phyloP scores from a whole-genome alignment of 2,888 invertebrate species.

The Cerastis leucographa region DNA sequence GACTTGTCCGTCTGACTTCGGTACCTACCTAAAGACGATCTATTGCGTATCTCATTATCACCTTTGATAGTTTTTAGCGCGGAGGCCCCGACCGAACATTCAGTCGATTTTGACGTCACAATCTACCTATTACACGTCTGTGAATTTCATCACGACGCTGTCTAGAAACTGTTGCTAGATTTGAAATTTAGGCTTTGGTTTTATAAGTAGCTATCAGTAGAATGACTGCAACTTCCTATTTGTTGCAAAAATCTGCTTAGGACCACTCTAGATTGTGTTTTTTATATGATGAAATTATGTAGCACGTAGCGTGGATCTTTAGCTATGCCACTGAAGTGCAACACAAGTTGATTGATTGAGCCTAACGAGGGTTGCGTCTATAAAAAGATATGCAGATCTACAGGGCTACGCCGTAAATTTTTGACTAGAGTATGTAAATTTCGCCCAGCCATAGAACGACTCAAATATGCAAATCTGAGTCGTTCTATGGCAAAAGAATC shows the following conservation, averaged over 20 bases:
- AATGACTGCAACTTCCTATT: slow-evolving; percentile 2
- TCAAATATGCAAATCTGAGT: slow-evolving; percentile 52
- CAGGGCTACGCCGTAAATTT: slow-evolving; percentile 19
- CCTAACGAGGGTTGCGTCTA: neutral
- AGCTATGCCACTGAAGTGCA: neutral
- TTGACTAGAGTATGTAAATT: slow-evolving; percentile 27
- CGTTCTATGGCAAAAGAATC: slow-evolving; percentile 39
- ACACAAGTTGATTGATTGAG: slow-evolving; percentile 6
- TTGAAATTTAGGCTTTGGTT: slow-evolving; percentile 8
- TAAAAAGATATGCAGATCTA: slow-evolving; percentile 24
- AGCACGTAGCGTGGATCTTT: neutral
- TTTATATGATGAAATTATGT: neutral
- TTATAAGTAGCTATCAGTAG: slow-evolving; percentile 4
- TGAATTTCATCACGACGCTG: slow-evolving; percentile 44
- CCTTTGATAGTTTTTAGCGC: slow-evolving; percentile 78
- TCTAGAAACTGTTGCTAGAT: slow-evolving; percentile 42
- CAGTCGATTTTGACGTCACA: slow-evolving; percentile 70
- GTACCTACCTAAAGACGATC: slow-evolving; percentile 53
- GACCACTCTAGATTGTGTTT: neutral
- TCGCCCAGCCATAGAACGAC: slow-evolving; percentile 23
- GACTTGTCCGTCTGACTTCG: slow-evolving; percentile 37
- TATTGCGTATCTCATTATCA: slow-evolving; percentile 79
- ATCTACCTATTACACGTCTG: slow-evolving; percentile 59
- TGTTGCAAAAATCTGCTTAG: neutral
- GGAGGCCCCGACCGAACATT: slow-evolving; percentile 70